Base-by-base conservation (phyloP, 1,140 invertebrate species). In the Propsilocerus akamusi region DNA sequence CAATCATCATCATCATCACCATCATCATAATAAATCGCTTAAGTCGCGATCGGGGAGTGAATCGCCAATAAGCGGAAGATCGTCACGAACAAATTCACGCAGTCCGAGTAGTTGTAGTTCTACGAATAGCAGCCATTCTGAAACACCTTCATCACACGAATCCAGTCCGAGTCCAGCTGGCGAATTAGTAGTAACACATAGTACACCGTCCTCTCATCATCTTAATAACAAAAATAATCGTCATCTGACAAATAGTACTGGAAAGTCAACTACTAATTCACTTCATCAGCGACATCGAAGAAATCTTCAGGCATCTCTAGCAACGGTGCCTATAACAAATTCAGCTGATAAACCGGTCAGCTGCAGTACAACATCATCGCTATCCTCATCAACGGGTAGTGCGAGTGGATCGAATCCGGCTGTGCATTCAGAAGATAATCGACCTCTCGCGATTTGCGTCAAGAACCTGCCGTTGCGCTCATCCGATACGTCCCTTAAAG, bases 401-500 rank as follows among this genome's bases (percentile, higher is more conserved):
- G 54, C 48, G 62, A 66, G 52, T 66, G 66, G 53, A 64, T 66
- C 51, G 58, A 64, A 68, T 62, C 61, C 65, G 53, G 62, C 66
- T 52, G 68, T 69, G 50, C 70, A 74, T 56, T 67, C 75, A 53
- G 80, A 82, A 59, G 83, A 87, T 56, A 74, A 80, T 52, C 69
- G 81, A 53, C 82, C 86, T 26, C 67, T 92, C 52, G 90, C 88
- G 34, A 94, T 97, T 59, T 90, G 87, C 69, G 90, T 96, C 48
- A 76, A 83, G 56, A 93, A 94, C 66, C 69, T 96, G 54, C 91
- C 91, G 50, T 74, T 82, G 41, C 73, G 91, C 56, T 95, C 91
- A 53, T 81, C 78, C 68, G 88, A 92, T 69, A 92, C 89, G 53
- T 95, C 89, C 53, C 72, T 97, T 52, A 92, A 96, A 71, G 94